Base-by-base conservation (phyloP, 2,113 vertebrate genomes). In the Acanthochromis polyacanthus region DNA sequence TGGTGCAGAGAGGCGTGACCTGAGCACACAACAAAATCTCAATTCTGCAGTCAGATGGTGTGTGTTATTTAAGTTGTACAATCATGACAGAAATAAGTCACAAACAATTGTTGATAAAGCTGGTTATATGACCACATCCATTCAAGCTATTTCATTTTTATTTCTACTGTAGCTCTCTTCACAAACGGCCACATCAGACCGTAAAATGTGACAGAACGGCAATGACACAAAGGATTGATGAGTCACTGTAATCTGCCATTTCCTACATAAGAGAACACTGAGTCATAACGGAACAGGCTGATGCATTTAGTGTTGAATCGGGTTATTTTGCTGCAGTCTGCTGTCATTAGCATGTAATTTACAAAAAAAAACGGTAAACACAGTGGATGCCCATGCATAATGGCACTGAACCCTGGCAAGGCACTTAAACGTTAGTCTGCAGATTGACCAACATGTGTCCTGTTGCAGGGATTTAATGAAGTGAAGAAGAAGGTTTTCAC, bases 151-250 rank as follows among this genome's bases (percentile, higher is more conserved):
- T 55, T 62, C 50, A 46, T 16, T 36, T 61, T 61, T 30, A 55
- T 23, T 53, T 62, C n/a, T 22, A 23, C 38, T 69, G 48, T 20
- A 55, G n/a, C 25, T 30, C n/a, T 58, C n/a, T 43, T 72, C 45
- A 53, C n/a, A 72, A 65, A 53, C 50, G 36, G 23, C 32, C 20
- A 51, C 22, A 52, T 62, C 22, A 55, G 43, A 36, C 10, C 30
- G 15, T 64, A 71, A 59, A 72, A 65, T 53, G 19, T 57, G 38
- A 46, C 48, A 72, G 14, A 59, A 58, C 55, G 46, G 62, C 43
- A 46, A 30, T 46, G 69, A 28, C 36, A 53, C n/a, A 60, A 30
- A 53, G 48, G 25, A 66, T 32, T 55, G 69, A 53, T 32, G 45
- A 71, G 61, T 14, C 10, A 11, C 36, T 62, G 10, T 55, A 46